Base-by-base conservation (phyloP, 2,888 invertebrate species). In the Drosophila macrothrix region DNA sequence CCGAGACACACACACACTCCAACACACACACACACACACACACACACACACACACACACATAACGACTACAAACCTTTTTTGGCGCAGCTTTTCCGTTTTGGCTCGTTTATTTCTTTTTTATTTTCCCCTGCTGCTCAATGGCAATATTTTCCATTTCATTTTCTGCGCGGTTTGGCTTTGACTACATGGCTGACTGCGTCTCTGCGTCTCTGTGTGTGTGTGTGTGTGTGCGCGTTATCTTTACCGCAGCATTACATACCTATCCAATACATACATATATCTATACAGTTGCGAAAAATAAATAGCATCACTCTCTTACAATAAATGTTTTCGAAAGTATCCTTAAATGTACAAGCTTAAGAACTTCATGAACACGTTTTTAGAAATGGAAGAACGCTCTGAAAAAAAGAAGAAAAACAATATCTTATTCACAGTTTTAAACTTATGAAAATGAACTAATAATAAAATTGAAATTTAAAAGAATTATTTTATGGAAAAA, bases 71-170 rank as follows among this genome's bases (percentile, higher is more conserved):
- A 56, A 56, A 56, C 39, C 56, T 56, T 56, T 56, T 55, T 54
- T 55, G 37, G 55, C 55, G 37, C 25, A 55, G 55, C 55, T 55
- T 55, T 55, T 55, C 85, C 84, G 86, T 85, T 85, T 82, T 88
- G 71, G 65, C 76, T 83, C 84, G 82, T 83, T 86, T 88, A 86
- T 85, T 84, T 86, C 81, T 79, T 88, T 86, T 85, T 88, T 88
- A 83, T 88, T 88, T 88, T 75, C 73, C 56, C 66, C 78, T 69
- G 77, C 78, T 75, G 52, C 75, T 73, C 77, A 55, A 25, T 77
- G 73, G 77, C 89, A 84, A 86, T 88, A 86, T 89, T 86, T 86
- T 86, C 87, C 86, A 89, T 89, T 87, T 87, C 89, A 87, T 87
- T 89, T 89, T 89, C 86, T 86, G 89, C 89, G 86, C 86, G 89